A percentile compares a stretch with the other conserved stretches of the same genome.
These are phyloP conservation scores for Anhinga rufa DNA, from an alignment of 2,113 vertebrate species.

Conservation along the genomic window DNA sequence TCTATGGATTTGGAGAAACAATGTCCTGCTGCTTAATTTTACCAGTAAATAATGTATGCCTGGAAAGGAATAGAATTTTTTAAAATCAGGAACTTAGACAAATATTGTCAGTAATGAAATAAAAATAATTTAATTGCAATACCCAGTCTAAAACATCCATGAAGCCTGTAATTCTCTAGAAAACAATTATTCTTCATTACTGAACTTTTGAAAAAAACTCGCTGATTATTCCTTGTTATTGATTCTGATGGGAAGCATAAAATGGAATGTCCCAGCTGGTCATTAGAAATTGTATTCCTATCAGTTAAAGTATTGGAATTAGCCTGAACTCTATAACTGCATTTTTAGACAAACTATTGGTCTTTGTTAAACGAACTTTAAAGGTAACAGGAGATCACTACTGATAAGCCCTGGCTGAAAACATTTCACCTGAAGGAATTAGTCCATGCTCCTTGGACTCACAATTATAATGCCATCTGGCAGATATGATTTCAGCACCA, in stretches of 20 bases:
- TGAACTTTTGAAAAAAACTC: neutral
- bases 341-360: neutral
- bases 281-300: neutral
- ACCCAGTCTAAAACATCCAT: neutral
- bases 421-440: slow-evolving; percentile 28
- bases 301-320: neutral
- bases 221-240: neutral
- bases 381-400: neutral
- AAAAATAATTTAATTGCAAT: neutral
- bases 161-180: neutral
- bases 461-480: slow-evolving; percentile 38
- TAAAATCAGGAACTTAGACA: neutral
- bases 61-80: neutral
- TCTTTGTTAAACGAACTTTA: neutral
- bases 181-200: neutral
- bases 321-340: neutral
- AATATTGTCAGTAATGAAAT: neutral
- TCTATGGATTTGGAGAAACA: neutral
- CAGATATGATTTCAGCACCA: slow-evolving; percentile 17
- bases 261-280: neutral
- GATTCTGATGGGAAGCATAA: neutral
- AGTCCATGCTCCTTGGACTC: neutral
- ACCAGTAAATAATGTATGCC: neutral
- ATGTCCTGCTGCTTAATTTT: neutral
- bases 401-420: neutral